These are phyloP conservation scores for Mythimna albipuncta DNA, from an alignment of 2,888 invertebrate genomes.

Conservation along the genomic window DNA sequence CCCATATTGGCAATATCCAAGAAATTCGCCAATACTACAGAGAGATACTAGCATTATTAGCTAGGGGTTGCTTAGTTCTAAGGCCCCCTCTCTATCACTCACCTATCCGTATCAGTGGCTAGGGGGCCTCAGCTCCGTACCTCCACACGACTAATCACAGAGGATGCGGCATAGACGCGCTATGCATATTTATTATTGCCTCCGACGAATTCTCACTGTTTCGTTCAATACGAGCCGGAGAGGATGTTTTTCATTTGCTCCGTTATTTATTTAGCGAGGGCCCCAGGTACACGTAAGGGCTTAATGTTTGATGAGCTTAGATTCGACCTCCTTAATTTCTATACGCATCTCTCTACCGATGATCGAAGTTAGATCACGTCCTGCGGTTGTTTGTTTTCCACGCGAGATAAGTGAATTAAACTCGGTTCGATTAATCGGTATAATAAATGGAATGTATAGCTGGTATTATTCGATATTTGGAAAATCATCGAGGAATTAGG, in stretches of 20 bases:
- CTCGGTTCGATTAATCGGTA: constrained; percentile 68
- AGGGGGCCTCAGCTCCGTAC: constrained; percentile 66
- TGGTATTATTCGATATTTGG: constrained; percentile 51
- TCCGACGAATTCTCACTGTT: constrained; percentile 86
- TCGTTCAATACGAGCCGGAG: constrained; percentile 79
- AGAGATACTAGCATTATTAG: constrained; percentile 88
- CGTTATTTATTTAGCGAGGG: constrained; percentile 87
- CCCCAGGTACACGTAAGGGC: constrained; percentile 81
- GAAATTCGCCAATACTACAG: constrained; percentile 87
- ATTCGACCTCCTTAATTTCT: constrained; percentile 85
- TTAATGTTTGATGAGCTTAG: constrained; percentile 89
- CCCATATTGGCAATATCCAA: constrained; percentile 89
- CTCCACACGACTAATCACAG: constrained; percentile 89
- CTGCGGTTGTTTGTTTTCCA: constrained; percentile 70
- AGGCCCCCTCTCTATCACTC: constrained; percentile 88
- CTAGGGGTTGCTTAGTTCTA: constrained; percentile 84
- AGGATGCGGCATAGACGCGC: constrained; percentile 89
- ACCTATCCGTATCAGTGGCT: constrained; percentile 87
- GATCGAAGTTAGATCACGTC: constrained; percentile 79
- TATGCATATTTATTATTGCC: constrained; percentile 90
- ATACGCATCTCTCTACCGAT: constrained; percentile 73
- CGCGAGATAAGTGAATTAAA: constrained; percentile 76
- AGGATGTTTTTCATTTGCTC: constrained; percentile 88
- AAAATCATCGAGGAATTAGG: constrained; percentile 57
- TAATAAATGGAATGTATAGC: constrained; percentile 53